Evolutionary conservation across 35 echinoderm and acorn worm species (phyloP).

Genomic region (Chiridota heheva): DNA sequence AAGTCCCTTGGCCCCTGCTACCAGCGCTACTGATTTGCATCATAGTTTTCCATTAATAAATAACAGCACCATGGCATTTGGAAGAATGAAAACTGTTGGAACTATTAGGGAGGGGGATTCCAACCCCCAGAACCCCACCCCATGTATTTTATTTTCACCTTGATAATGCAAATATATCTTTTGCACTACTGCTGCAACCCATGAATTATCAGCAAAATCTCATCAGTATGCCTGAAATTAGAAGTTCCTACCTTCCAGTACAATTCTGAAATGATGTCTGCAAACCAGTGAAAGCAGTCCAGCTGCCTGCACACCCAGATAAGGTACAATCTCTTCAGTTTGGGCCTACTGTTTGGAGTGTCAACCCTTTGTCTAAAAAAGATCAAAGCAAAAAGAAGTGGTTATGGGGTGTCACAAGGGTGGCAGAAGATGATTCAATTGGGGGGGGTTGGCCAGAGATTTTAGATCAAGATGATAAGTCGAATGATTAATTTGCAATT

Average conservation of each 20-base stretch:
- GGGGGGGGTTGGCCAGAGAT: too few relatives aligned
- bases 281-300: constrained; percentile 83
- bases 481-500: too few relatives aligned
- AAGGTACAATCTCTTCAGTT: constrained; percentile 73
- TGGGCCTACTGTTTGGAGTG: constrained; percentile 7
- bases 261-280: constrained; percentile 62
- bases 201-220: not conserved
- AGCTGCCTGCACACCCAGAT: constrained; percentile 83
- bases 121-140: not conserved
- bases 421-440: too few relatives aligned
- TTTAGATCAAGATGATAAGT: too few relatives aligned
- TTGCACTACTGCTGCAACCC: not conserved
- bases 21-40: too few relatives aligned
- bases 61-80: too few relatives aligned
- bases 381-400: not conserved
- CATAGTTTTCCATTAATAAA: too few relatives aligned
- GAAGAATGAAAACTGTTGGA: too few relatives aligned
- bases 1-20: too few relatives aligned
- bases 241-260: constrained; percentile 64
- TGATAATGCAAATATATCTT: not conserved
- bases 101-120: not conserved
- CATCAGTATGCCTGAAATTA: not conserved
- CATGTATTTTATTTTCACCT: not conserved
- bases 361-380: not conserved
- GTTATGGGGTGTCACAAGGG: not conserved